Evolutionary conservation across 2,888 invertebrate species (phyloP), one percentile per base, ranked within the genome.

Genomic region (Amiota minor): DNA sequence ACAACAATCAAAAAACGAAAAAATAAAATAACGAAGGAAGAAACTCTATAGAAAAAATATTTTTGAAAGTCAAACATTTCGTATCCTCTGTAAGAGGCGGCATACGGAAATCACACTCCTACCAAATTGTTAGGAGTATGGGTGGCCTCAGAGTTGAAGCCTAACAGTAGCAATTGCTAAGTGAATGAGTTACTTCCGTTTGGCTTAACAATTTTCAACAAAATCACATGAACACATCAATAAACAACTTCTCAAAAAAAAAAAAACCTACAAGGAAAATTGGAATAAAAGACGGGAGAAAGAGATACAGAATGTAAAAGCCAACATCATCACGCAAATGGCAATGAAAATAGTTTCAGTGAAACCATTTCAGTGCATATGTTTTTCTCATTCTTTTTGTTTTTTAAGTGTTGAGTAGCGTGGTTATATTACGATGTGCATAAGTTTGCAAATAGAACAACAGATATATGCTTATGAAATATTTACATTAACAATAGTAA

Each of bases 81-180:
- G 35, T 65, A 72, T 71, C 80, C 78, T 35, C 35, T 35, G 77
- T 75, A 77, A 80, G 74, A 73, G 85, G 78, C 83, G 85, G 78
- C 82, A 83, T 83, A 79, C 85, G 82, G 82, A 83, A 85, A 85
- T 83, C 83, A 83, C 85, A 83, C 82, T 82, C 82, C 85, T 83
- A 78, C 80, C 80, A 80, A 75, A 72, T 59, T 72, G 72, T 45
- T 23, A n/a, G 11, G n/a, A 11, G 4, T 20, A 56, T 6, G 16
- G 8, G n/a, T 1, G 10, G 56, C 56, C 16, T 20, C 9, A 4
- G 56, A 4, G 56, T 16, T 14, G 16, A 16, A 59, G 59, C 59
- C 59, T 59, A 59, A 18, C 59, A 59, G 59, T 50, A 11, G 62
- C 61, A 50, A 53, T 53, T 83, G 77, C 80, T 84, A 83, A 83